Conservation (phyloP, 35 echinoderm and acorn worm genomes). For the Eucidaris tribuloides region DNA sequence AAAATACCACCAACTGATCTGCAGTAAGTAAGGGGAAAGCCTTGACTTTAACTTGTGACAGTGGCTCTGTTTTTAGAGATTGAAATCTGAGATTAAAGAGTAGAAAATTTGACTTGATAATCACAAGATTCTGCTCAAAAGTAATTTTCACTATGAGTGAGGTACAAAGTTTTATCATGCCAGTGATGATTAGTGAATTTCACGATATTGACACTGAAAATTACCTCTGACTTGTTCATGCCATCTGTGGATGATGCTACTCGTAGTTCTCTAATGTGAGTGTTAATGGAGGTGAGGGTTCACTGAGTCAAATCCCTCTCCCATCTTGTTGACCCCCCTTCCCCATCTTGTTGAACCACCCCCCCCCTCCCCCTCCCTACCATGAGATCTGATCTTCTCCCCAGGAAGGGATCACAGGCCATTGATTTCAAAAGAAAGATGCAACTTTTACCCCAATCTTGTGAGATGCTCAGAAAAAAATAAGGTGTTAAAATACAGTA, state of each 20-base stretch:
- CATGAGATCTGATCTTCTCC: background rate
- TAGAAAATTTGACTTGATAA: background rate
- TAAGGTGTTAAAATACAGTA: too few species aligned
- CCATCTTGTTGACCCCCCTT: background rate
- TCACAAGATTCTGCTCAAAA: background rate
- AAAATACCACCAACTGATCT: too few species aligned
- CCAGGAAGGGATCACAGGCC: background rate
- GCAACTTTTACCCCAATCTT: background rate
- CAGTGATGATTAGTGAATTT: background rate
- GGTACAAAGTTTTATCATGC: background rate
- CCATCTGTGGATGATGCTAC: background rate
- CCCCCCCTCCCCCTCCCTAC: background rate
- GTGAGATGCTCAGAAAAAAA: too few species aligned
- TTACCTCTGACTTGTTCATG: background rate
- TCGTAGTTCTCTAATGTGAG: constrained; percentile 93
- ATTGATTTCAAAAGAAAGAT: background rate
- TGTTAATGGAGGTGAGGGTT: constrained; percentile 94
- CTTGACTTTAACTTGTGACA: too few species aligned
- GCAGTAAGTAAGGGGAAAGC: too few species aligned
- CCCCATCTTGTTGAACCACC: background rate
- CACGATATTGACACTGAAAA: background rate
- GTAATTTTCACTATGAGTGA: background rate
- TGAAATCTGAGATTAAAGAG: background rate
- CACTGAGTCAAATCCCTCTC: background rate
- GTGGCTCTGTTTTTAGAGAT: too few species aligned